These are phyloP conservation scores for Catharus bicknelli DNA, from an alignment of 2,113 vertebrate genomes.

Conservation along the genomic window DNA sequence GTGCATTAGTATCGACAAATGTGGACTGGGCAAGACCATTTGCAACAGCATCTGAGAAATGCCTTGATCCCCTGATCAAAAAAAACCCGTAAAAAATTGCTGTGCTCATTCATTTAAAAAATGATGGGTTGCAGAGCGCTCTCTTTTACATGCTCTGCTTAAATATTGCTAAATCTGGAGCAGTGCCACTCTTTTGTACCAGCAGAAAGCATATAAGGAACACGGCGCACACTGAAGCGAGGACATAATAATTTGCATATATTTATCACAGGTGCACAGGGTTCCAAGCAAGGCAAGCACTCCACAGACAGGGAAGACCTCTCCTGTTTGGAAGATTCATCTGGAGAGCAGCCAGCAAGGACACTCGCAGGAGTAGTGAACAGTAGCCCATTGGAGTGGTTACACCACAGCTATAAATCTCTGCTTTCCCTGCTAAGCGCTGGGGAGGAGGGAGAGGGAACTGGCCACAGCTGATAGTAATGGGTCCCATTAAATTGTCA, in stretches of 20 bases:
- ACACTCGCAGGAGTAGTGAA: neutral
- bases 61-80: neutral
- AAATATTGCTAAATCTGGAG: neutral
- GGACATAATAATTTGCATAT: neutral
- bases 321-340: neutral
- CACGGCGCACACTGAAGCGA: fast-evolving
- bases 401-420: slow-evolving; percentile 4
- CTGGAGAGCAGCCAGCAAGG: neutral
- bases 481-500: slow-evolving; percentile 27
- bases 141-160: neutral
- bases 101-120: neutral
- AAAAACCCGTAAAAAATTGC: neutral
- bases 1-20: neutral
- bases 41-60: neutral
- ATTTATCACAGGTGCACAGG: neutral
- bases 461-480: neutral
- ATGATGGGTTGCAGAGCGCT: neutral
- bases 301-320: neutral
- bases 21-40: neutral
- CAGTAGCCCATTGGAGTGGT: neutral
- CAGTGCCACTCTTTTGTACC: neutral
- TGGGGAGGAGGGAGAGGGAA: neutral
- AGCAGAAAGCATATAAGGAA: neutral
- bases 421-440: neutral
- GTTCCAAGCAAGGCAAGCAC: neutral